Conservation (phyloP, 1,140 invertebrate species). For the Zaprionus camerounensis region DNA sequence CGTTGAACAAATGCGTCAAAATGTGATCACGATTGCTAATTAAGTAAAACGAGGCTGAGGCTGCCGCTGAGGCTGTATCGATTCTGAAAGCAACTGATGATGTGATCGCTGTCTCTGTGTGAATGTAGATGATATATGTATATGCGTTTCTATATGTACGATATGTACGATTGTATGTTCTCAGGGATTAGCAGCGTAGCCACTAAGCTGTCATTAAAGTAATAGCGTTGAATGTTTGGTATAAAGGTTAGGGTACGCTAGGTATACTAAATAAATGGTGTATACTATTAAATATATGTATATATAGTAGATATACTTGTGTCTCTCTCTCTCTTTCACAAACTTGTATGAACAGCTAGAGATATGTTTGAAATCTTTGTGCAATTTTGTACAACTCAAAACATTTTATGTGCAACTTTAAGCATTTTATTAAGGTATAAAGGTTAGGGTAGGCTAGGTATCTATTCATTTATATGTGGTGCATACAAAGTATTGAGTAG, state of each 20-base stretch:
- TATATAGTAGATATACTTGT: neutral
- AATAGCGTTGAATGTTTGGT: neutral
- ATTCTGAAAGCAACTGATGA: conserved; percentile 15
- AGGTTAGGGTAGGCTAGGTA: too few species aligned
- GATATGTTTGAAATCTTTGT: too few species aligned
- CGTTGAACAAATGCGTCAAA: conserved; percentile 47
- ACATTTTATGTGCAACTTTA: too few species aligned
- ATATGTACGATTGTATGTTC: neutral
- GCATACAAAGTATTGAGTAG: too few species aligned
- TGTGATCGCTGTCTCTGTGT: conserved; percentile 5
- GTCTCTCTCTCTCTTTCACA: neutral
- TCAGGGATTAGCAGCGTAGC: conserved; percentile 9
- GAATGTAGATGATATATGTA: neutral
- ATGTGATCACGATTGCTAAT: conserved; percentile 56
- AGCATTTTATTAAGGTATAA: too few species aligned
- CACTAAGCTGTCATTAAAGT: conserved; percentile 16
- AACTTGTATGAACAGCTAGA: too few species aligned
- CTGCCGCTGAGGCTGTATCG: conserved; percentile 4
- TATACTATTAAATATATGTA: neutral
- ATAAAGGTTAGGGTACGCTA: neutral
- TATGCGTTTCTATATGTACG: neutral
- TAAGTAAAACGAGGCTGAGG: conserved; percentile 47
- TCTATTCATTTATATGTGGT: too few species aligned
- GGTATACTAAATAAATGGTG: neutral
- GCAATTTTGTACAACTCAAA: too few species aligned